Conservation (phyloP, 1,140 invertebrate species). For the Pogonomyrmex barbatus region DNA sequence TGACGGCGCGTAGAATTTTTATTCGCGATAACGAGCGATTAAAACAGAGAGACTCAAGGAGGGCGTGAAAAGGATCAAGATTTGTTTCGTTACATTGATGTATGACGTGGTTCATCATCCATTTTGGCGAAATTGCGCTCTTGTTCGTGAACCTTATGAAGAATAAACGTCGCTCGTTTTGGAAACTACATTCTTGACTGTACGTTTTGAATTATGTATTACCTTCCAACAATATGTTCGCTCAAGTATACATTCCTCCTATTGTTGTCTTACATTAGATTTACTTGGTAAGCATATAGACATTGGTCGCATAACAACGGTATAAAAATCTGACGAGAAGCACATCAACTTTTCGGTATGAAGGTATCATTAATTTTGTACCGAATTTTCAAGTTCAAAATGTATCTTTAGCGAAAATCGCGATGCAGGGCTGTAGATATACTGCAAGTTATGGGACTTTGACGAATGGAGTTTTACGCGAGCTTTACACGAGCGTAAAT, state of each 20-base stretch:
- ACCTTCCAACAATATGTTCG: constrained; percentile 41
- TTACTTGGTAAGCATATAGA: constrained; percentile 12
- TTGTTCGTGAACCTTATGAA: neutral
- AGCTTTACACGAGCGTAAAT: neutral
- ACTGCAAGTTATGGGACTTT: neutral
- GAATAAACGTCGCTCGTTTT: constrained; percentile 41
- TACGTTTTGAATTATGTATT: constrained; percentile 39
- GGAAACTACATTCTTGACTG: constrained; percentile 45
- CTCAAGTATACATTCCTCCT: constrained; percentile 27
- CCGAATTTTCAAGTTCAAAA: neutral
- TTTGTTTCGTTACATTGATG: neutral
- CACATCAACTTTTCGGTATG: neutral
- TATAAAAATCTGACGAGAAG: neutral
- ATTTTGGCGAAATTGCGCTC: neutral
- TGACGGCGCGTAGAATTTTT: constrained; percentile 43
- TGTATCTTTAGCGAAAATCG: neutral
- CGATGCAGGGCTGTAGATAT: neutral
- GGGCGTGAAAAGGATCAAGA: neutral
- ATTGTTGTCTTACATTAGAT: constrained; percentile 25
- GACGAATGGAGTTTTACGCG: neutral
- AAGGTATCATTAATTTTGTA: constrained; percentile 40
- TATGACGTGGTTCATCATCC: constrained; percentile 1
- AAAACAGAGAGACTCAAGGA: neutral
- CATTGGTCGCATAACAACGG: neutral
- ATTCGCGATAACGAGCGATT: constrained; percentile 53